Conservation (phyloP, 2,797 vertebrate species). For the Sarcophilus harrisii region DNA sequence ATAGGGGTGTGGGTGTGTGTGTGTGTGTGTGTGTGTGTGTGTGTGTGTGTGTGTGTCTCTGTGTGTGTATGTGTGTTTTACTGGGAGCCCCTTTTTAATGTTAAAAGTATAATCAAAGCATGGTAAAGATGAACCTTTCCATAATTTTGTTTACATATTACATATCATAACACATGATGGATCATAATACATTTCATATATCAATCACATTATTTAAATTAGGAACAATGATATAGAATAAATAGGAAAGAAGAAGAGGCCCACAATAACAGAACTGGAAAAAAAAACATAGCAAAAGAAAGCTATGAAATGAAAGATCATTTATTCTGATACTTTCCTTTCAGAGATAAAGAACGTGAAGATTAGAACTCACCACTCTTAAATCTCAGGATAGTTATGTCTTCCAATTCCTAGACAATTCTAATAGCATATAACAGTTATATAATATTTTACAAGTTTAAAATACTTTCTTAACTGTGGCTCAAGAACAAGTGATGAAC, state of each 20-base stretch:
- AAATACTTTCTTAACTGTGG: background rate
- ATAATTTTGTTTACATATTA: background rate
- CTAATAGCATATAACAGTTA: background rate
- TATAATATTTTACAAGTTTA: background rate
- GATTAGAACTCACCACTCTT: background rate
- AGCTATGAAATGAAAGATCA: background rate
- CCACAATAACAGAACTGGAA: background rate
- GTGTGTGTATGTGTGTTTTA: background rate
- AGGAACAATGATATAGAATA: background rate
- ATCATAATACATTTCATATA: background rate
- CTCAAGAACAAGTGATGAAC: background rate
- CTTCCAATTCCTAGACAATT: background rate
- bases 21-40: too few species aligned
- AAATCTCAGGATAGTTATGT: background rate
- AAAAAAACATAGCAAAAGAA: background rate
- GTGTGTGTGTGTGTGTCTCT: too few species aligned
- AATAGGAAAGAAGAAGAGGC: background rate
- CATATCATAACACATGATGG: too few species aligned
- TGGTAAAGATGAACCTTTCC: background rate
- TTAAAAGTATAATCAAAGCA: background rate
- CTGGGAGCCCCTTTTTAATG: background rate
- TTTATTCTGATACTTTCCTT: background rate
- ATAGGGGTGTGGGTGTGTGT: too few species aligned
- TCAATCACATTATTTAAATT: background rate
- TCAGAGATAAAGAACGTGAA: background rate